Base-by-base conservation (phyloP, 2,888 invertebrate genomes). In the Drosophila paranaensis region DNA sequence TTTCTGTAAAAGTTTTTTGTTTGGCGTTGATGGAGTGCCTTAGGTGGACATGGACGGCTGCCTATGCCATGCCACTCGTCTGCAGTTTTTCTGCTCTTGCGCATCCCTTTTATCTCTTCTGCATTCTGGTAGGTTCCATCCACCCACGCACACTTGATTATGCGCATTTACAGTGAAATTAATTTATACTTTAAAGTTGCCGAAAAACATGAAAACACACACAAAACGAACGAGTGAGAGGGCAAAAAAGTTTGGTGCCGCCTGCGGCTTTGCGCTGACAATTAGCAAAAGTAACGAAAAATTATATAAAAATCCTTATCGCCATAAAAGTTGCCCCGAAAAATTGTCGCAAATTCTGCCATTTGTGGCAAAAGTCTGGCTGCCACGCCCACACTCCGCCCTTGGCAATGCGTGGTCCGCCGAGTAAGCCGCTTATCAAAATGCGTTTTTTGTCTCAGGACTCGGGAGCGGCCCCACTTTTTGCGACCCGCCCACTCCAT, bases 81-180 rank as follows among this genome's bases (percentile, higher is more conserved):
- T 33, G 5, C 6, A 10, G 30, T 20, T 33, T 11, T 48, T 33
- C 25, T 55, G 40, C 46, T 55, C 33, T 66, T 25, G 67, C 25
- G 37, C 53, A 53, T 43, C 57, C 20, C 48, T 54, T 27, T 56
- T 30, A 74, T 66, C 77, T 68, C 60, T 48, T 48, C 45, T 37
- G 66, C 53, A 51, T 50, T 64, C 64, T 16, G 39, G 6, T 39
- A 16, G n/a, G 9, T 9, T 54, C 55, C 37, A n/a, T 0, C 11
- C 35, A 35, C 30, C 60, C 63, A 66, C 78, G 63, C 80, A 74
- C 77, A 74, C 77, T 80, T 85, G 79, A 87, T 89, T 87, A 85
- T 88, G 87, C 81, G 79, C 87, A 89, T 89, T 85, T 87, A 79
- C 84, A 88, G 81, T 81, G 74, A 81, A 86, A 88, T 85, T 86